These are phyloP conservation scores for Trypoxylus dichotomus DNA, from an alignment of 1,140 invertebrate genomes.

Conservation along the genomic window DNA sequence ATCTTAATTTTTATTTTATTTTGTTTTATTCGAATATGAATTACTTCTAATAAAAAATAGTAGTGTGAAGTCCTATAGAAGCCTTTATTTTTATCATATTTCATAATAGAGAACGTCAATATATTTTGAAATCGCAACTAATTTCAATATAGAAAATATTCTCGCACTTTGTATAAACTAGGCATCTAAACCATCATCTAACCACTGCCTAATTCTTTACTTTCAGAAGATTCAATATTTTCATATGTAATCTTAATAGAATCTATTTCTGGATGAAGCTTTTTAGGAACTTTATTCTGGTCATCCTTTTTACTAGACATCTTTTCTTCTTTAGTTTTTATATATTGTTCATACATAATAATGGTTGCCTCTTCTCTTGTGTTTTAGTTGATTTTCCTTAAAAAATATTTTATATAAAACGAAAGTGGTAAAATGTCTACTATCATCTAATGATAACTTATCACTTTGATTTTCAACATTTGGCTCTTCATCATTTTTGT, in stretches of 20 bases:
- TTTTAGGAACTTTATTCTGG: conserved; percentile 11
- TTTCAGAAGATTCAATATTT: background rate
- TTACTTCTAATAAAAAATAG: no score
- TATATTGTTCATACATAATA: conserved; percentile 34
- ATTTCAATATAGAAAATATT: background rate
- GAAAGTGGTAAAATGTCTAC: background rate
- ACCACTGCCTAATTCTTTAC: conserved; percentile 42
- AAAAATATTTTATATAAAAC: conserved; percentile 26
- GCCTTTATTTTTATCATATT: background rate
- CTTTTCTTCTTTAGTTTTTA: conserved; percentile 20
- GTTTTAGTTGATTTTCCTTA: conserved; percentile 35
- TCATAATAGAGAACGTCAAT: background rate
- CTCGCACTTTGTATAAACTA: conserved; percentile 16
- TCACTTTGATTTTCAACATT: background rate
- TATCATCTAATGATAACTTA: conserved; percentile 5
- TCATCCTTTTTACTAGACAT: background rate
- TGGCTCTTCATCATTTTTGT: background rate
- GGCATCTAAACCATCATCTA: conserved; percentile 44
- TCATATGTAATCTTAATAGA: background rate
- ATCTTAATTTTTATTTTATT: no score
- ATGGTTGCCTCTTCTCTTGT: conserved; percentile 26
- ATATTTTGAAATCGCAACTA: background rate
- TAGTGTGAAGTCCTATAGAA: no score
- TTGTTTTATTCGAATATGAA: no score
- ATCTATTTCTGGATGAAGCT: background rate